Conservation (phyloP, 2,113 vertebrate genomes). For the Nothocercus nigrocapillus region DNA sequence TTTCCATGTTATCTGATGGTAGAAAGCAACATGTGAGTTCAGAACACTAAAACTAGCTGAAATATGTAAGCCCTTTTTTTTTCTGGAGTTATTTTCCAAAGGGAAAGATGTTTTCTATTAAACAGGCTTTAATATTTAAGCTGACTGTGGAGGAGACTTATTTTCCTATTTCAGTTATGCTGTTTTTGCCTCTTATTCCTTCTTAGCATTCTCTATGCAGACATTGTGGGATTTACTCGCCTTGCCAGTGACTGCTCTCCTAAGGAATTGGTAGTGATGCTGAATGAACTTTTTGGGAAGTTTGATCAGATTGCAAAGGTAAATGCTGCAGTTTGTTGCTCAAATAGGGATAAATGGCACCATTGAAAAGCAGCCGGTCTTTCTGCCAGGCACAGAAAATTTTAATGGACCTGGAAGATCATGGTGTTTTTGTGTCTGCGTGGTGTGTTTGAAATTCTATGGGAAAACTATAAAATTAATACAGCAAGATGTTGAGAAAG, state of each 20-base stretch:
- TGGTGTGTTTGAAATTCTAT: too few species aligned
- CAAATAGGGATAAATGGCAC: background rate
- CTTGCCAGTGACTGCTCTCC: conserved; percentile 98
- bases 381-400: background rate
- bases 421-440: background rate
- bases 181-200: background rate
- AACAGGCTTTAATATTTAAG: background rate
- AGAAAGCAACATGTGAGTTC: too few species aligned
- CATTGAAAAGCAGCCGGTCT: background rate
- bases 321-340: conserved; percentile 12
- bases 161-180: background rate
- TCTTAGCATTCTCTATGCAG: conserved; percentile 94
- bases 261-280: conserved; percentile 95
- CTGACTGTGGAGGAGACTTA: fast-evolving
- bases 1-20: background rate
- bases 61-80: background rate
- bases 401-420: background rate
- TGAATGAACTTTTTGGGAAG: conserved; percentile 97
- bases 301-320: conserved; percentile 99
- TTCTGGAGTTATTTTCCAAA: background rate
- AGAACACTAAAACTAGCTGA: background rate
- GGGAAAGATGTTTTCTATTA: background rate
- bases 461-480: background rate
- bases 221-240: conserved; percentile 96
- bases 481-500: background rate